These are phyloP conservation scores for Thripadectes ignobilis DNA, from an alignment of 2,797 vertebrate genomes.

Conservation along the genomic window DNA sequence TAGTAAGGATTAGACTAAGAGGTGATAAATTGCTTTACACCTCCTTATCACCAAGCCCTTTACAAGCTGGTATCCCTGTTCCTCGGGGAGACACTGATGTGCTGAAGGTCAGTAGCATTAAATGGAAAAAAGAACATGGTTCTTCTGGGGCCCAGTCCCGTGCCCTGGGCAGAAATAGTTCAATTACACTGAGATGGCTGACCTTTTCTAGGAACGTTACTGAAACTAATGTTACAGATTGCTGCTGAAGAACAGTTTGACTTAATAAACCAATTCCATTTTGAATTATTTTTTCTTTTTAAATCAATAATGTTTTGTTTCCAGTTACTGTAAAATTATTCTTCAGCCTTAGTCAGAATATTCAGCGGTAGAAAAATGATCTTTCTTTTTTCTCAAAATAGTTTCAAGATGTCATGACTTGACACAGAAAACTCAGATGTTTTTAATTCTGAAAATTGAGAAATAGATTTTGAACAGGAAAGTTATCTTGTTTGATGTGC, in stretches of 20 bases:
- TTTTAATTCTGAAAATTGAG: constrained; percentile 31
- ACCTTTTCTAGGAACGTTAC: neutral
- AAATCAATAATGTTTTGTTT: neutral
- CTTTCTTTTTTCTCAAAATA: neutral
- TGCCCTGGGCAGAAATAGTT: neutral
- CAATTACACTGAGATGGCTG: neutral
- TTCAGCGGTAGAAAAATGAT: neutral
- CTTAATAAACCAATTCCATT: neutral
- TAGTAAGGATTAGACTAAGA: neutral
- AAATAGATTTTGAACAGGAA: constrained; percentile 31
- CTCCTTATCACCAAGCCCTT: neutral
- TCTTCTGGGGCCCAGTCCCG: neutral
- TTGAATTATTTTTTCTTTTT: neutral
- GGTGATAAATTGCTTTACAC: neutral
- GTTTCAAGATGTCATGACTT: neutral
- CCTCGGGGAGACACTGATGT: neutral
- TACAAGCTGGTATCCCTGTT: rapidly evolving
- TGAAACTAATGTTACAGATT: neutral
- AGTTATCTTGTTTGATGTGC: constrained; percentile 10
- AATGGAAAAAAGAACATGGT: neutral
- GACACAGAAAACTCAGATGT: constrained; percentile 6
- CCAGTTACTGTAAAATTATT: neutral
- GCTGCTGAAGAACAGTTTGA: neutral
- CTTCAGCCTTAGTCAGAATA: neutral
- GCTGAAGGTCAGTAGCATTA: neutral